Evolutionary conservation across 2,797 vertebrate species (phyloP).

Genomic region (Apogon hyalosoma): DNA sequence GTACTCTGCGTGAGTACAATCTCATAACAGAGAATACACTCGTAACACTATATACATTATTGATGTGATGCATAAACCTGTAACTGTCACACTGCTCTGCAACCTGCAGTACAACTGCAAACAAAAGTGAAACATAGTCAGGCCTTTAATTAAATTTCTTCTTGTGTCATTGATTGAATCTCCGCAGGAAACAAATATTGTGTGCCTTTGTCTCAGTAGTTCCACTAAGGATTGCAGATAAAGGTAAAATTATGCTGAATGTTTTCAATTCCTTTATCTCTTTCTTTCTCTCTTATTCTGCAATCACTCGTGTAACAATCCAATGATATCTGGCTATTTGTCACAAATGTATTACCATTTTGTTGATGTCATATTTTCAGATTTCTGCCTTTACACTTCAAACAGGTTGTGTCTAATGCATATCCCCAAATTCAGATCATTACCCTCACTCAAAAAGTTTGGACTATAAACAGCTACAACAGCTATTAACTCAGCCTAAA

Average conservation of each 20-base stretch:
- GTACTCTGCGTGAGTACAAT: slow-evolving; percentile 49
- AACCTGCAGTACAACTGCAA: slow-evolving; percentile 29
- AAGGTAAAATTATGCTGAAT: neutral
- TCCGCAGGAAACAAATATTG: slow-evolving; percentile 26
- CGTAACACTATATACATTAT: slow-evolving; percentile 61
- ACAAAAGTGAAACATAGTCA: slow-evolving; percentile 40
- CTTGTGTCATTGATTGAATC: slow-evolving; percentile 27
- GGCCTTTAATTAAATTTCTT: slow-evolving; percentile 38
- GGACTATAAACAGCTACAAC: neutral
- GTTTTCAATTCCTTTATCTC: neutral
- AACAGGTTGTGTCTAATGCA: neutral
- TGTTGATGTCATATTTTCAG: neutral
- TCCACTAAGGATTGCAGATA: neutral
- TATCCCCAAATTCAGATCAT: neutral
- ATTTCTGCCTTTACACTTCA: neutral
- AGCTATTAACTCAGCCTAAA: slow-evolving; percentile 8
- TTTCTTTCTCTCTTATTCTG: neutral
- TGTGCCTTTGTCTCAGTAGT: neutral
- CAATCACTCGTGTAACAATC: slow-evolving; percentile 11
- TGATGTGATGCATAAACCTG: slow-evolving; percentile 56
- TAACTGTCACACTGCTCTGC: slow-evolving; percentile 6
- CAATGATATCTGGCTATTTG: slow-evolving; percentile 10
- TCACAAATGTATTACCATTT: slow-evolving; percentile 15
- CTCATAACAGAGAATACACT: slow-evolving; percentile 62
- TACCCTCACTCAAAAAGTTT: slow-evolving; percentile 2